Evolutionary conservation across 2,113 vertebrate genomes (phyloP).

Genomic region (Vireo altiloquus): DNA sequence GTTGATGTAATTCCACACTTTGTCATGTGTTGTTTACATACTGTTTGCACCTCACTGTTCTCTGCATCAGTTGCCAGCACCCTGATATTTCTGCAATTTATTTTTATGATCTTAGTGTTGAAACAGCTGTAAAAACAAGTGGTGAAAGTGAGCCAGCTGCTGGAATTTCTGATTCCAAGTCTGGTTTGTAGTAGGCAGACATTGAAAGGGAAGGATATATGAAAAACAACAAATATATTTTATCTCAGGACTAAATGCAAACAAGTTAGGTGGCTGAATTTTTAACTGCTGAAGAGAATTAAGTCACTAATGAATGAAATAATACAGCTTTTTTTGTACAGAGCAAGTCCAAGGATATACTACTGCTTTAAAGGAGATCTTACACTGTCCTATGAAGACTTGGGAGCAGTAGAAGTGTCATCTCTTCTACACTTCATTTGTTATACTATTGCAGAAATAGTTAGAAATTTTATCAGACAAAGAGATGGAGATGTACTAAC

Average conservation of each 20-base stretch:
- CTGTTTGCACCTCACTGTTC: conserved; percentile 41
- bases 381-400: not conserved
- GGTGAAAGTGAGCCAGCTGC: conserved; percentile 29
- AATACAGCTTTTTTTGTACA: not conserved
- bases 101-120: conserved; percentile 54
- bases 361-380: not conserved
- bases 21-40: conserved; percentile 32
- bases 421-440: not conserved
- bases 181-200: not conserved
- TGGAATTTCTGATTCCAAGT: conserved; percentile 25
- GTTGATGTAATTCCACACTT: conserved; percentile 39
- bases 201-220: not conserved
- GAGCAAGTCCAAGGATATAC: not conserved
- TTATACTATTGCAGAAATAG: not conserved
- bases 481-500: not conserved
- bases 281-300: not conserved
- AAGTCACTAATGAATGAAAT: not conserved
- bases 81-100: conserved; percentile 51
- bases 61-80: conserved; percentile 25
- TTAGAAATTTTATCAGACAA: not conserved
- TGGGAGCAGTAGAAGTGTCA: not conserved
- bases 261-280: not conserved
- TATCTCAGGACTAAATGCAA: not conserved
- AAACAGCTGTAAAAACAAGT: conserved; percentile 60
- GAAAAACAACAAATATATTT: not conserved